Evolutionary conservation across 2,113 vertebrate genomes (phyloP).

Genomic region (Trinectes maculatus): DNA sequence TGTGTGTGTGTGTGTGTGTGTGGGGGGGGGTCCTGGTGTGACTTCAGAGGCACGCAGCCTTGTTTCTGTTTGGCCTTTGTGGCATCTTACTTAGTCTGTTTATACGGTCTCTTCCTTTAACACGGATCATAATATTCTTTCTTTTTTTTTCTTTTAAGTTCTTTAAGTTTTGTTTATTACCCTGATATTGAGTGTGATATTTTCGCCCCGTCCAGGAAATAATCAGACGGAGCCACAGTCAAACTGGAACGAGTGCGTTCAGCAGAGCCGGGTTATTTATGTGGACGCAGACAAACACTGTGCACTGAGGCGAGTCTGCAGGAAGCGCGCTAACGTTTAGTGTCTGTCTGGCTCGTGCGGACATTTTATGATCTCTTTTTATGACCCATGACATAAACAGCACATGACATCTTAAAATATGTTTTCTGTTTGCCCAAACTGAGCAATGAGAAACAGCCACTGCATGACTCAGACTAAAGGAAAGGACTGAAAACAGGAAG

Average conservation of each 20-base stretch:
- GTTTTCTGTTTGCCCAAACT: constrained; percentile 23
- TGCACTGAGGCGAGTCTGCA: constrained; percentile 21
- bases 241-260: not conserved
- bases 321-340: constrained; percentile 16
- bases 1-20: not conserved
- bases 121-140: no score
- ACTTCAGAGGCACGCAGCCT: constrained; percentile 50
- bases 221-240: no score
- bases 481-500: not conserved
- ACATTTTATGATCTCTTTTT: constrained; percentile 54
- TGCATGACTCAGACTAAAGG: constrained; percentile 24
- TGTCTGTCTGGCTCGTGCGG: constrained; percentile 38
- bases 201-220: no score
- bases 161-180: not conserved
- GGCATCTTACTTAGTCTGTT: constrained; percentile 40
- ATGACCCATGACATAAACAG: constrained; percentile 57
- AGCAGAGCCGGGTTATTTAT: constrained; percentile 21
- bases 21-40: constrained; percentile 59
- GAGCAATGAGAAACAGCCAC: constrained; percentile 18
- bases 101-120: constrained; percentile 9
- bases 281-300: constrained; percentile 6
- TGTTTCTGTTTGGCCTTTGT: constrained; percentile 50
- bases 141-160: not conserved
- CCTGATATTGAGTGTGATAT: not conserved
- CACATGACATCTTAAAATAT: constrained; percentile 58